Conservation (phyloP, 1,140 invertebrate genomes). For the Caenorhabditis briggsae region DNA sequence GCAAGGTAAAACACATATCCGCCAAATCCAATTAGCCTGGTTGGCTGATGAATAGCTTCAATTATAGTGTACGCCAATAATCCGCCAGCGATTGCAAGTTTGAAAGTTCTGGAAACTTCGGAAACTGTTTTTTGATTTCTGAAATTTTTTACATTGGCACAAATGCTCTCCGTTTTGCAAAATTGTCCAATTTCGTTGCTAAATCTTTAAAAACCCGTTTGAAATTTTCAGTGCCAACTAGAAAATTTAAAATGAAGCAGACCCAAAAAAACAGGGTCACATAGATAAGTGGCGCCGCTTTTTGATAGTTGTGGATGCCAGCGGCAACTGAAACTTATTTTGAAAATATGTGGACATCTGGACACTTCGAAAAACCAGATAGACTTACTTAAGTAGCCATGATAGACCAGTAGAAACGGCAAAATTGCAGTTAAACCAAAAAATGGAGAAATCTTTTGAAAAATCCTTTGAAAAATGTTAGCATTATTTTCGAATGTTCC, state of each 20-base stretch:
- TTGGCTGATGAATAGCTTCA: slow-evolving; percentile 82
- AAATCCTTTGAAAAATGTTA: not conserved
- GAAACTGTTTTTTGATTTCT: not conserved
- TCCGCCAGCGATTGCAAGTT: slow-evolving; percentile 12
- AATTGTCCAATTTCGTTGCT: slow-evolving; percentile 80
- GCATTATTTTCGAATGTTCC: slow-evolving; percentile 21
- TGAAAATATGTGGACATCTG: no score
- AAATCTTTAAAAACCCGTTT: not conserved
- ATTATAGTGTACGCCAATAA: slow-evolving; percentile 70
- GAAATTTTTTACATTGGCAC: not conserved
- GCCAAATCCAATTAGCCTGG: slow-evolving; percentile 79
- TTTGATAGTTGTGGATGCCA: slow-evolving; percentile 78
- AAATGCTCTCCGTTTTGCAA: not conserved
- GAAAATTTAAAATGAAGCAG: slow-evolving; percentile 79
- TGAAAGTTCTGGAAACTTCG: not conserved
- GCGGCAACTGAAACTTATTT: slow-evolving; percentile 76
- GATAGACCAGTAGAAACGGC: slow-evolving; percentile 53
- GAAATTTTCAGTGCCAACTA: slow-evolving; percentile 15
- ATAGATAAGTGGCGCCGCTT: slow-evolving; percentile 85
- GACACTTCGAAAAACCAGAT: not conserved
- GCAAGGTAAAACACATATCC: slow-evolving; percentile 77
- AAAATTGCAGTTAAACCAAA: not conserved
- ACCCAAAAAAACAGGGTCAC: slow-evolving; percentile 82
- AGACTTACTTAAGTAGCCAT: slow-evolving; percentile 66
- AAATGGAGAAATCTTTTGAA: not conserved